Evolutionary conservation across 2,113 vertebrate genomes (phyloP).

Genomic region (Melanerpes formicivorus): DNA sequence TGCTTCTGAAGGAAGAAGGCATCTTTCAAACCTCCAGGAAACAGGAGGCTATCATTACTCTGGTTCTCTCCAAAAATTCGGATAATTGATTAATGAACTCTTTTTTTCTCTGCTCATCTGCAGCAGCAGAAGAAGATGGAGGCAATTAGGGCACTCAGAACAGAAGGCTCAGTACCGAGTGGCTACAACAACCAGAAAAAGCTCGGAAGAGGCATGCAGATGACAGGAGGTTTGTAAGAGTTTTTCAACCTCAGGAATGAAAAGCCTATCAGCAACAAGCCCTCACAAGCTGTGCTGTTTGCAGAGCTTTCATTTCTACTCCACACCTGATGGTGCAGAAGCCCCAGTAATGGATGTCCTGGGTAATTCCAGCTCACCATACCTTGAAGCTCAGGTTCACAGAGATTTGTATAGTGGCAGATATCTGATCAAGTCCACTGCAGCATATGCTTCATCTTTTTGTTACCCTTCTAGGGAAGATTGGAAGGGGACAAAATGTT

Average conservation of each 20-base stretch:
- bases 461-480: neutral
- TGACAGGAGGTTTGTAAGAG: neutral
- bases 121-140: conserved; percentile 36
- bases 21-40: conserved; percentile 43
- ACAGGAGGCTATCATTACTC: conserved; percentile 15
- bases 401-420: accelerated
- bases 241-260: neutral
- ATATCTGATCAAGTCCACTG: neutral
- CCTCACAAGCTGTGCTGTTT: neutral
- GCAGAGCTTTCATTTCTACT: accelerated
- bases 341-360: neutral
- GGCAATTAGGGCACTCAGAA: neutral
- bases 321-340: neutral
- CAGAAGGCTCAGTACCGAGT: neutral
- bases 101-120: conserved; percentile 34
- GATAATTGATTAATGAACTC: conserved; percentile 40
- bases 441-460: neutral
- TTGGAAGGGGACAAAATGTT: neutral
- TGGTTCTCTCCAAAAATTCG: conserved; percentile 50
- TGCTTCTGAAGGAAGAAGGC: conserved; percentile 26
- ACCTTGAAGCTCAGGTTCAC: neutral
- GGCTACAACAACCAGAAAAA: neutral
- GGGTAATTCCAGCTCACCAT: neutral
- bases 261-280: neutral
- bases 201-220: neutral